Conservation (phyloP, 1,140 invertebrate species). For the Drosophila ironensis region DNA sequence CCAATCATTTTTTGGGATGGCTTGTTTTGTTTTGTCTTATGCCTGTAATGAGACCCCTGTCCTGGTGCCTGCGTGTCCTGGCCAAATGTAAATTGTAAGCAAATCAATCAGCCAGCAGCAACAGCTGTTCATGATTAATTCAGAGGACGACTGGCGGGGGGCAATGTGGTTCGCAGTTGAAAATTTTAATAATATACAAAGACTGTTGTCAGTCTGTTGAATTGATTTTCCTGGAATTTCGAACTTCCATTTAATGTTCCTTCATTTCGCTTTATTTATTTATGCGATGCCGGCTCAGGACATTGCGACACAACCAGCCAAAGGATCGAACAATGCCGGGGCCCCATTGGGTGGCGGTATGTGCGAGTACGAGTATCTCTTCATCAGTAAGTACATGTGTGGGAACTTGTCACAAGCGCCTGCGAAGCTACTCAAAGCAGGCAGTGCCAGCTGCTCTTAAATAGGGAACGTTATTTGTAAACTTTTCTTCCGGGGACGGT, state of each 20-base stretch:
- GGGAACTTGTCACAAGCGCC: neutral
- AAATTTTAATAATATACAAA: conserved; percentile 52
- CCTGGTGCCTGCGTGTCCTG: no score
- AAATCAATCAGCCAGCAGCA: conserved; percentile 52
- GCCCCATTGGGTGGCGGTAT: neutral
- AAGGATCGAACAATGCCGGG: neutral
- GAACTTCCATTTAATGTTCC: conserved; percentile 41
- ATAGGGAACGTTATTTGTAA: no score
- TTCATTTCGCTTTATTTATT: conserved; percentile 34
- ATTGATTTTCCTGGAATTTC: conserved; percentile 64
- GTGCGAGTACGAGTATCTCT: neutral
- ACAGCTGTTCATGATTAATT: conserved; percentile 50
- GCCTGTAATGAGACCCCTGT: conserved; percentile 14
- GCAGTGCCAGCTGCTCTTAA: no score
- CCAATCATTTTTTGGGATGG: conserved; percentile 9
- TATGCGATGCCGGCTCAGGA: conserved; percentile 15
- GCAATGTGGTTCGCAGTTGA: conserved; percentile 9
- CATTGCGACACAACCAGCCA: neutral
- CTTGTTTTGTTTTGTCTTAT: neutral
- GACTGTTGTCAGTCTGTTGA: conserved; percentile 33
- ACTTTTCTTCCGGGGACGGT: neutral
- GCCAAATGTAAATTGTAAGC: conserved; percentile 50
- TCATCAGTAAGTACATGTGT: conserved; percentile 17
- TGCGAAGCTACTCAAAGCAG: neutral
- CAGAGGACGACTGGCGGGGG: neutral